Conservation (phyloP, 1,140 invertebrate genomes). For the Panagrolaimus sp. region DNA sequence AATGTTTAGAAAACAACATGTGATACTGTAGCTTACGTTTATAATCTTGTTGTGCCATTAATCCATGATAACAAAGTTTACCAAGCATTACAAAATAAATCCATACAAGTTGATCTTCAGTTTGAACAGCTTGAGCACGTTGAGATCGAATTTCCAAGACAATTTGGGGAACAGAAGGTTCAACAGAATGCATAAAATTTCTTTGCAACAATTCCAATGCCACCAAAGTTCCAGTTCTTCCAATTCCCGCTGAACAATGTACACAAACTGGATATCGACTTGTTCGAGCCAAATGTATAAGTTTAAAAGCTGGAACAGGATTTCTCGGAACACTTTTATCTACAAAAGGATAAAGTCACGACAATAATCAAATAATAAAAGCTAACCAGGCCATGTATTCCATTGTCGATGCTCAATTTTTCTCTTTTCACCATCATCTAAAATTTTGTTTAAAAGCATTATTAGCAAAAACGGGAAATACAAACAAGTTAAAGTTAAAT, state of each 20-base stretch:
- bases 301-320: constrained; percentile 14
- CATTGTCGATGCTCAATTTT: constrained; percentile 36
- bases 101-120: constrained; percentile 43
- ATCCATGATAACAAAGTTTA: background rate
- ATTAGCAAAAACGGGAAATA: background rate
- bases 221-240: constrained; percentile 39
- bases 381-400: constrained; percentile 33
- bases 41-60: constrained; percentile 1
- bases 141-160: constrained; percentile 31
- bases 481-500: constrained; percentile 34
- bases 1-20: too few relatives aligned
- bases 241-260: constrained; percentile 31
- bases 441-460: constrained; percentile 9
- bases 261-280: constrained; percentile 10
- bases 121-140: constrained; percentile 37
- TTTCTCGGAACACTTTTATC: constrained; percentile 20
- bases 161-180: constrained; percentile 25
- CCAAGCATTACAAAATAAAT: constrained; percentile 25
- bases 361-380: too few relatives aligned
- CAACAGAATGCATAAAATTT: constrained; percentile 14
- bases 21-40: too few relatives aligned
- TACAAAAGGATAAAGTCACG: background rate
- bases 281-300: constrained; percentile 5
- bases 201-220: constrained; percentile 34
- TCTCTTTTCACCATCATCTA: constrained; percentile 28